Evolutionary conservation across 2,113 vertebrate genomes (phyloP), one percentile per base, ranked within the genome.

Genomic region (Gasterosteus aculeatus): DNA sequence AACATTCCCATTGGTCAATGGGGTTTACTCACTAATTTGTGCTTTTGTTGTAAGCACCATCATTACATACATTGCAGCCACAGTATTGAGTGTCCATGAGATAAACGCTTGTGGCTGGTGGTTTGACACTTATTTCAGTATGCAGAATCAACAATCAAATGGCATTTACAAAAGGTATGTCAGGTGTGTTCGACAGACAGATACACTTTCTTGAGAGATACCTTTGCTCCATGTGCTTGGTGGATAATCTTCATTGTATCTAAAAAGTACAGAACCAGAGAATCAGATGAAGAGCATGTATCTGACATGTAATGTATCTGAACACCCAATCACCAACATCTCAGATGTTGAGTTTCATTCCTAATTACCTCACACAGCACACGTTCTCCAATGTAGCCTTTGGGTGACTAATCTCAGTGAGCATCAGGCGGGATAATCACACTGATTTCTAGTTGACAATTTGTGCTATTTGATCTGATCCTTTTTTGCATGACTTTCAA

Each of bases 211-310:
- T n/a, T n/a, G n/a, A n/a, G 10, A 38, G 10, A 26, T 93, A 99
- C 97, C 97, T 99, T 99, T 72, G 97, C 94, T 89, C 96, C 96
- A 72, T 98, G 95, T 59, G 97, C 94, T 80, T 98, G 97, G 83
- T 99, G 97, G 86, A 96, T 95, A 69, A 98, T 97, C 92, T 99
- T 98, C 92, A 99, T 94, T 6, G 95, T 97, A 91, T 98, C 97
- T 99, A 94, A 82, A 94, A 38, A 95, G 80, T 72, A 86, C 80
- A 18, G 51, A 8, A 59, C 14, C 58, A 53, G 18, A 1, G 4
- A 19, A 26, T 54, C 9, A 65, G 33, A 65, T 64, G 39, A 33
- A 18, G 19, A 31, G 18, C 33, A 60, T 18, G 18, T 11, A 38
- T 19, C 18, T 57, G 29, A 56, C 33, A 60, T 18, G 18, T 11